phyloP scores from a whole-genome alignment of 2,888 invertebrate species.

The Harpalus rufipes region DNA sequence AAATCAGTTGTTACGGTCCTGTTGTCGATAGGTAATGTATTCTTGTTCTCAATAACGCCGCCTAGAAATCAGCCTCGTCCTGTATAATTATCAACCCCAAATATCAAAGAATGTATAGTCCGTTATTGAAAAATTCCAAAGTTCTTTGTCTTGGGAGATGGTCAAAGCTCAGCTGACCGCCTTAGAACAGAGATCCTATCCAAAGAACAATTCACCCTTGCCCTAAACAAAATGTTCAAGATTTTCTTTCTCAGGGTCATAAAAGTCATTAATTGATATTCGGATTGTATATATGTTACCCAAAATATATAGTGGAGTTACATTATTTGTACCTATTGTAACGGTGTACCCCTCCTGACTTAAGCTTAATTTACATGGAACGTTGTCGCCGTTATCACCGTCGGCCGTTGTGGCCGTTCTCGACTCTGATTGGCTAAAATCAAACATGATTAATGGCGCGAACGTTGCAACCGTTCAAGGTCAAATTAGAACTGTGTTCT shows the following conservation, averaged over 20 bases:
- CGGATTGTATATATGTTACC: not conserved
- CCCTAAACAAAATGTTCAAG: conserved; percentile 1
- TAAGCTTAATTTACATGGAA: no score
- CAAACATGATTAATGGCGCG: no score
- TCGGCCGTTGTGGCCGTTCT: no score
- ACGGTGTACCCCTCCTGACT: no score
- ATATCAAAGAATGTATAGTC: conserved; percentile 63
- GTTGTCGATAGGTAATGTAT: conserved; percentile 57
- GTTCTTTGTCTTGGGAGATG: not conserved
- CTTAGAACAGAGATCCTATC: conserved; percentile 12
- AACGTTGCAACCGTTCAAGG: no score
- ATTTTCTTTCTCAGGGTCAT: conserved; percentile 30
- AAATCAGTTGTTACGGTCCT: conserved; percentile 51
- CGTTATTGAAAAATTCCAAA: conserved; percentile 12
- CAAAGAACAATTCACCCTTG: conserved; percentile 21
- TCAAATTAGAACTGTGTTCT: no score
- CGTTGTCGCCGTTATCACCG: no score
- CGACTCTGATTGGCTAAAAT: no score
- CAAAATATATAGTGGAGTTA: not conserved
- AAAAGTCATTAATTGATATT: conserved; percentile 43
- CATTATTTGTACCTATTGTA: not conserved
- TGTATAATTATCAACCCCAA: conserved; percentile 66
- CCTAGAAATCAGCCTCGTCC: conserved; percentile 56
- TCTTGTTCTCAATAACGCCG: conserved; percentile 63
- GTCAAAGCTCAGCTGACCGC: not conserved